Base-by-base conservation (phyloP, 2,888 invertebrate genomes). In the Drosophila mayaguana region DNA sequence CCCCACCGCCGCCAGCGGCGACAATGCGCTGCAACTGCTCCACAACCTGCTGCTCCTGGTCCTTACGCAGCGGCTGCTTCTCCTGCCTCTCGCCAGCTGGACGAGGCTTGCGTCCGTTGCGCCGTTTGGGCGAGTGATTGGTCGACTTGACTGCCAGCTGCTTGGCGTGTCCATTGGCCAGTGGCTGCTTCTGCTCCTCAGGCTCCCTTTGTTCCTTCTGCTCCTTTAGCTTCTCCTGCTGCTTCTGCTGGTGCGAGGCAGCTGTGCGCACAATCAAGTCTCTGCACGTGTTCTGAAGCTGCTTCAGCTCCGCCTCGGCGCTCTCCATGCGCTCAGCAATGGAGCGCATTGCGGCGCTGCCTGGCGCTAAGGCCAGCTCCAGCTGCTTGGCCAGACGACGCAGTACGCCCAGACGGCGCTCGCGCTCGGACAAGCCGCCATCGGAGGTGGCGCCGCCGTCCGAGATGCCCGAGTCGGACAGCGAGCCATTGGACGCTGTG, bases 361-460 rank as follows among this genome's bases (percentile, higher is more conserved):
- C 95, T 0, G 96, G 95, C n/a, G 95, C 94, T 83, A 96, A 91
- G 18, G 95, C 95, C 18, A 94, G 93, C 90, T 96, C 96, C 70
- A 93, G 72, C 84, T 95, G 95, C 69, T 95, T 94, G n/a, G 95
- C 95, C 64, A 96, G 92, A 50, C 95, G 94, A 53, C 95, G 94
- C 50, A 96, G 93, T 1, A 95, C 95, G 4, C 95, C 94, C 61
- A 96, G 92, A 22, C 96, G 94, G 48, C 95, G 94, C 91, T 96
- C 96, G 36, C 96, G 94, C 91, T 96, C 96, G 3, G 93, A 93
- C 5, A 93, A 71, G 63, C 96, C 96, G 75, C 95, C 96, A 85
- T 96, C 95, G 12, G 94, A 96, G 64, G 96, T 96, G 85, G 96
- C 95, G 81, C 96, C 96, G 80, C 96, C 96, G 91, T 96, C 96